A percentile compares a stretch with the other conserved stretches of the same genome.
Conservation (phyloP, 1,140 invertebrate genomes). For the Panulirus ornatus region DNA sequence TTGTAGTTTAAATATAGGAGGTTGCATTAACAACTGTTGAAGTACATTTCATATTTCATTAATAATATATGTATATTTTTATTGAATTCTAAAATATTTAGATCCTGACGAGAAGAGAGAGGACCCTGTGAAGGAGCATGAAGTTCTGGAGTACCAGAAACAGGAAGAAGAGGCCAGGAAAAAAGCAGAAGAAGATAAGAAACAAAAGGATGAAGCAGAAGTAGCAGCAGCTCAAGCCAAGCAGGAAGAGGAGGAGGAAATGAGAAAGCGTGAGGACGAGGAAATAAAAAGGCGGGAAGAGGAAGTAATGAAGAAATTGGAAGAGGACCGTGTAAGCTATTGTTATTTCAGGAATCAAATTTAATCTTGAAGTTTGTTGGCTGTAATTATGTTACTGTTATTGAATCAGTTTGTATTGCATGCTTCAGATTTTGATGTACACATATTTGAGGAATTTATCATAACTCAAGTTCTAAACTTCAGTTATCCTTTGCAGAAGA, state of each 20-base stretch:
- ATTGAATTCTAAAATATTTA: not conserved
- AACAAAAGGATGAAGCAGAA: slow-evolving; percentile 13
- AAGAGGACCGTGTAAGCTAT: slow-evolving; percentile 32
- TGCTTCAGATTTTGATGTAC: no score
- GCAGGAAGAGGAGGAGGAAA: slow-evolving; percentile 2
- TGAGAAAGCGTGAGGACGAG: slow-evolving; percentile 20
- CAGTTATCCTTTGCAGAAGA: no score
- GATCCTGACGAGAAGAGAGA: slow-evolving; percentile 37
- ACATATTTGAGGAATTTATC: no score
- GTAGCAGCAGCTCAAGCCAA: slow-evolving; percentile 2
- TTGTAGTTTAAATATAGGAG: not conserved
- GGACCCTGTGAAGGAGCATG: slow-evolving; percentile 1
- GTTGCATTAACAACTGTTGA: not conserved
- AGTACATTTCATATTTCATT: not conserved
- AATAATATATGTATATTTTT: not conserved
- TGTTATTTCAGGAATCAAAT: no score
- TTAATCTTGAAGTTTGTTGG: no score
- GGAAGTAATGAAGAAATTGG: slow-evolving; percentile 37
- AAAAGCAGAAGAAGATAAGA: slow-evolving; percentile 27
- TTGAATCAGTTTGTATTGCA: no score
- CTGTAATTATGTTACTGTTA: no score
- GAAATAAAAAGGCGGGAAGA: slow-evolving; percentile 11
- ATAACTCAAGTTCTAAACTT: no score
- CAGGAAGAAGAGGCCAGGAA: slow-evolving; percentile 25
- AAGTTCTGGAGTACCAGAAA: not conserved